phyloP scores from a whole-genome alignment of 2,888 invertebrate species.

The Andrena dorsata region DNA sequence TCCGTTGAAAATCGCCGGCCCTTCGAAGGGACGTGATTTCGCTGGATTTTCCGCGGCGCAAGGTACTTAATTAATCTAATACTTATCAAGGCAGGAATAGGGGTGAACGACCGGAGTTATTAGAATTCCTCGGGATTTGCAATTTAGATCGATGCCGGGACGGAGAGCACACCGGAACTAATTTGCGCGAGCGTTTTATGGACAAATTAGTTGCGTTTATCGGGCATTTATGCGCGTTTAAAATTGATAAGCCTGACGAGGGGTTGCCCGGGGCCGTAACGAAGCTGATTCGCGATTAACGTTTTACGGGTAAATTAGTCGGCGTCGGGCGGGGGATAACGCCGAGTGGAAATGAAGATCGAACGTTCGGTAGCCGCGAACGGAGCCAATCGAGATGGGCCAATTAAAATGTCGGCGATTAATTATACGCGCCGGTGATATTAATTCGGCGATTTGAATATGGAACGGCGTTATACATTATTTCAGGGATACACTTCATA shows the following conservation, averaged over 20 bases:
- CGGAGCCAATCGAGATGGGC: not conserved
- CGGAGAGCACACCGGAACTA: conserved; percentile 38
- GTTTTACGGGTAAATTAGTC: conserved; percentile 36
- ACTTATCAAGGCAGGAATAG: conserved; percentile 3
- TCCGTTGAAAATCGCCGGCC: not conserved
- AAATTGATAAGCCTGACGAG: conserved; percentile 56
- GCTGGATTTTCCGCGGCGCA: not conserved
- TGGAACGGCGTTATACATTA: too few species aligned
- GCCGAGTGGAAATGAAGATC: conserved; percentile 8
- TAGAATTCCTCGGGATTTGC: conserved; percentile 53
- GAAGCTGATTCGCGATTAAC: conserved; percentile 51
- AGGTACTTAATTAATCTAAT: conserved; percentile 12
- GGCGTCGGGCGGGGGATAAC: not conserved
- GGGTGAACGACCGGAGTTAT: conserved; percentile 38
- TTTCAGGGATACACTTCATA: too few species aligned
- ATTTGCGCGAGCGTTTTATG: conserved; percentile 56
- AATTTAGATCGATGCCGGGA: conserved; percentile 48
- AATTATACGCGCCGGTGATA: too few species aligned
- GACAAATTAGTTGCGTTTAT: conserved; percentile 55
- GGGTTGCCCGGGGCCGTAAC: conserved; percentile 40
- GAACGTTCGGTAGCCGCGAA: not conserved
- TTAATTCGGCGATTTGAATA: not conserved
- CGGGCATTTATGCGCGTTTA: conserved; percentile 53
- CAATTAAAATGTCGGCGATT: not conserved
- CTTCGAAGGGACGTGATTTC: not conserved